A percentile compares a stretch with the other conserved stretches of the same genome.
Conservation (phyloP, 2,113 vertebrate genomes). For the Halichoeres trimaculatus region DNA sequence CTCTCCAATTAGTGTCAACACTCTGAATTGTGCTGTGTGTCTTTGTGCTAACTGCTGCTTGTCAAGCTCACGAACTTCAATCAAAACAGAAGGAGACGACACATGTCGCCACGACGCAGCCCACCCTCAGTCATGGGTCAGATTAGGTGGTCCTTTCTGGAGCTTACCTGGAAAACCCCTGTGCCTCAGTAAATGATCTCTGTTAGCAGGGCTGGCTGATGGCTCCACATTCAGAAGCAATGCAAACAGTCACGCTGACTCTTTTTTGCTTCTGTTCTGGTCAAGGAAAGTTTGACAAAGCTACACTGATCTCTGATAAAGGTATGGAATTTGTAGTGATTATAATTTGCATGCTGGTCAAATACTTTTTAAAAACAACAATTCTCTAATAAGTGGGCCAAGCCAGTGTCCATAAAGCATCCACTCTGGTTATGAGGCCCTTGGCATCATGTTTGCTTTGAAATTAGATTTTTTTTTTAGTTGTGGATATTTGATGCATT, state of each 20-base stretch:
- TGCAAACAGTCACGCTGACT: slow-evolving; percentile 46
- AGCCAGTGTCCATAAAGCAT: background rate
- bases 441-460: background rate
- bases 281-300: background rate
- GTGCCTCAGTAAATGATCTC: slow-evolving; percentile 37
- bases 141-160: slow-evolving; percentile 43
- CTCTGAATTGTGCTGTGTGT: slow-evolving; percentile 8
- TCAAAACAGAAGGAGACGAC: slow-evolving; percentile 2
- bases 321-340: background rate
- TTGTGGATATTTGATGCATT: background rate
- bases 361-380: background rate
- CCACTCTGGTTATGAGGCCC: background rate
- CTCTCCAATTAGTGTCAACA: slow-evolving; percentile 57
- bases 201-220: slow-evolving; percentile 48
- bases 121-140: slow-evolving; percentile 15
- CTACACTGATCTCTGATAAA: background rate
- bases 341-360: background rate
- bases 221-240: slow-evolving; percentile 32
- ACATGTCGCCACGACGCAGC: background rate
- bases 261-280: slow-evolving; percentile 14
- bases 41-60: slow-evolving; percentile 19
- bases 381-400: background rate
- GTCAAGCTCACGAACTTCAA: slow-evolving; percentile 1
- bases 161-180: slow-evolving; percentile 3
- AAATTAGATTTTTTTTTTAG: background rate